phyloP scores from a whole-genome alignment of 1,140 invertebrate genomes.

The Thaumatotibia leucotreta region DNA sequence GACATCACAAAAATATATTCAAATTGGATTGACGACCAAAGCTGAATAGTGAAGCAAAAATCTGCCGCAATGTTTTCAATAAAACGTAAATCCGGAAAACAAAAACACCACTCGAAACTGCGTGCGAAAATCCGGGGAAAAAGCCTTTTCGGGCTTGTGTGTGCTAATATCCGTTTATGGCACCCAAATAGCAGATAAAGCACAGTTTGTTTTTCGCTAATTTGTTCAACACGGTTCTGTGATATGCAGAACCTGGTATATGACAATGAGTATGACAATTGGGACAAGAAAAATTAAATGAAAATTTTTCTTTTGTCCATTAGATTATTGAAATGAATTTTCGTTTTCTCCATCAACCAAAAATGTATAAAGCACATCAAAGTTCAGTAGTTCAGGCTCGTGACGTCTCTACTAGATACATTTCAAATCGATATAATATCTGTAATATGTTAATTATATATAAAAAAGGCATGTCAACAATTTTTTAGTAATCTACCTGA shows the following conservation, averaged over 20 bases:
- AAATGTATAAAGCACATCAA: no score
- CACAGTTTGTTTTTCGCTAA: constrained; percentile 4
- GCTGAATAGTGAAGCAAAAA: not conserved
- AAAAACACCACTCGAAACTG: not conserved
- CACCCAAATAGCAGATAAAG: not conserved
- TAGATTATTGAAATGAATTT: not conserved
- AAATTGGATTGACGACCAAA: not conserved
- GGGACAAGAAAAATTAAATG: no score
- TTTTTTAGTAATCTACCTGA: no score
- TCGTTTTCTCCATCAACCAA: not conserved
- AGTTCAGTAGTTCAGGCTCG: no score
- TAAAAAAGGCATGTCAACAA: no score
- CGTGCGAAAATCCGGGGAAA: not conserved
- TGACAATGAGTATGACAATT: no score
- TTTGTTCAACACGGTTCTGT: not conserved
- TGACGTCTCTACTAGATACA: no score
- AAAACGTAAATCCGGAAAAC: not conserved
- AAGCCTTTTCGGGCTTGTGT: not conserved
- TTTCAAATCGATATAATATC: no score
- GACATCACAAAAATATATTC: not conserved
- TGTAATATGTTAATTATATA: no score
- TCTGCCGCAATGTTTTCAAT: not conserved
- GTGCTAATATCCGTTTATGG: not conserved
- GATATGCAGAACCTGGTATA: not conserved
- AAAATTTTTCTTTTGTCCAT: not conserved